Conservation (phyloP, 2,888 invertebrate species). For the Rhimphoctona megacephalus region DNA sequence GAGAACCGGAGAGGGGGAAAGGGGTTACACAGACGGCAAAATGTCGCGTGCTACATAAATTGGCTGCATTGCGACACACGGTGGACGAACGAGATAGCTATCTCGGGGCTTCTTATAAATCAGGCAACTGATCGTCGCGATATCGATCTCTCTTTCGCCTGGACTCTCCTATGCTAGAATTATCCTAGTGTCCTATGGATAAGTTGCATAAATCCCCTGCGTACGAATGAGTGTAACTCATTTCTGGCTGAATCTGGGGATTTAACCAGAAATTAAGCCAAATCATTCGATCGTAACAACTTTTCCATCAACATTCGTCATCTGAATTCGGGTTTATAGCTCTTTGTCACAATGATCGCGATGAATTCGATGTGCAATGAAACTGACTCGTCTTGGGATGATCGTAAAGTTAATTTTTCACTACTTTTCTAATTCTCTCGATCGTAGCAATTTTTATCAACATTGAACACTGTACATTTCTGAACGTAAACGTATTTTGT, state of each 20-base stretch:
- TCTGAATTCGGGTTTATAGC: not conserved
- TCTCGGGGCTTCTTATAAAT: constrained; percentile 77
- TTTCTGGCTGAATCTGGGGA: not conserved
- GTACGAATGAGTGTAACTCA: not conserved
- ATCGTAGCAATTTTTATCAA: not conserved
- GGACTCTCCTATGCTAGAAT: constrained; percentile 16
- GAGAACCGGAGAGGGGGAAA: not conserved
- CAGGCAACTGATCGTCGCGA: constrained; percentile 75
- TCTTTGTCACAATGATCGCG: too few species aligned
- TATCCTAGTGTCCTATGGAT: not conserved
- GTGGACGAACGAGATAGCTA: constrained; percentile 75
- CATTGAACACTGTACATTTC: too few species aligned
- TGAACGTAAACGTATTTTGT: too few species aligned
- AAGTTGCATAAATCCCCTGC: constrained; percentile 3
- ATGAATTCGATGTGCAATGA: not conserved
- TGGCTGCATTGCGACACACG: constrained; percentile 74
- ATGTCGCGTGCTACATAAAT: constrained; percentile 80
- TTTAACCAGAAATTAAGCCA: not conserved
- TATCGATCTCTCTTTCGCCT: constrained; percentile 71
- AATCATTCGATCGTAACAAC: not conserved
- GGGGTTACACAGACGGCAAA: constrained; percentile 63
- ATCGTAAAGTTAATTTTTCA: not conserved
- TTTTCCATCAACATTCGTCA: not conserved
- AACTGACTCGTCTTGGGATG: not conserved
- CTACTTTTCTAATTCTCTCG: not conserved